A percentile compares a stretch with the other conserved stretches of the same genome.
Conservation (phyloP, 2,888 invertebrate species). For the Heliconius aoede region DNA sequence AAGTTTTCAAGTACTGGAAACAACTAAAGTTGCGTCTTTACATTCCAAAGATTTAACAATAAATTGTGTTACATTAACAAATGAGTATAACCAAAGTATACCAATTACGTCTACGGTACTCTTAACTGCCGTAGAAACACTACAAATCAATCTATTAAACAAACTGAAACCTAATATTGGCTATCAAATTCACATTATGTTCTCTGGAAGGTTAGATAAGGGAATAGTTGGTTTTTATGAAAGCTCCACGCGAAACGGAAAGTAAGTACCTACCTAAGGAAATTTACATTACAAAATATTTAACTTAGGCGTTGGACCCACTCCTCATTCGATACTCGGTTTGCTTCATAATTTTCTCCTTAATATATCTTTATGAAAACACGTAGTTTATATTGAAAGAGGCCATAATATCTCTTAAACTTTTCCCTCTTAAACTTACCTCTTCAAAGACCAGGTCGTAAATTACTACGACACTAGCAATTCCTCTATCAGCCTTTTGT, state of each 20-base stretch:
- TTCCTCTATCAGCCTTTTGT: no score
- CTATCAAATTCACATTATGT: constrained; percentile 75
- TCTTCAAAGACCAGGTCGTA: no score
- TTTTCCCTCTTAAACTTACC: no score
- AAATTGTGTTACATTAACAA: constrained; percentile 54
- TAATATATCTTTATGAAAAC: no score
- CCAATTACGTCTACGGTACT: constrained; percentile 48
- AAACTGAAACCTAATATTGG: constrained; percentile 54
- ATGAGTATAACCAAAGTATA: constrained; percentile 47
- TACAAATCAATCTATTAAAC: constrained; percentile 62
- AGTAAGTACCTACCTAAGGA: constrained; percentile 59
- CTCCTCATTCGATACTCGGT: no score
- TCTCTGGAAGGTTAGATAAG: constrained; percentile 77
- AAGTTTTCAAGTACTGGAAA: constrained; percentile 65
- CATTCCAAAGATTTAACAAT: constrained; percentile 85
- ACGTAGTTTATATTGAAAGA: no score
- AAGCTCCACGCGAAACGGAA: constrained; percentile 77
- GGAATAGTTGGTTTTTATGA: constrained; percentile 84
- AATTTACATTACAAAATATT: not conserved
- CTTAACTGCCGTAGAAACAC: constrained; percentile 56
- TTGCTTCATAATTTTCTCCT: no score
- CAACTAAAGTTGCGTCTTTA: constrained; percentile 79
- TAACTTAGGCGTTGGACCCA: not conserved
- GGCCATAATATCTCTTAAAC: no score
- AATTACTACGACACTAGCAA: no score